Conservation (phyloP, 2,797 vertebrate genomes). For the Nannoperca australis region DNA sequence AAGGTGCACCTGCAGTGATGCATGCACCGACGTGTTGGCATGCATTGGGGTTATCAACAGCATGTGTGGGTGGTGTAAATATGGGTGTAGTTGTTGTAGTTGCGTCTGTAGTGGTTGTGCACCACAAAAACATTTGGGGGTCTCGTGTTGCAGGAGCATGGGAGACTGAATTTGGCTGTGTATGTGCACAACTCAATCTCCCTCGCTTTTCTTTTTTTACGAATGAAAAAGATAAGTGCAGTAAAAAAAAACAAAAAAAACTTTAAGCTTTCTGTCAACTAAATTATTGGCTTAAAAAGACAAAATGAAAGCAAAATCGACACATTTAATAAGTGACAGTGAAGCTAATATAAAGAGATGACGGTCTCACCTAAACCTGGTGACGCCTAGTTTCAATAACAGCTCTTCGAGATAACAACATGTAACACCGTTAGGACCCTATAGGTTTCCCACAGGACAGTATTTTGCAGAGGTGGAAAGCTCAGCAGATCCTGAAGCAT, state of each 20-base stretch:
- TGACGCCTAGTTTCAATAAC: background rate
- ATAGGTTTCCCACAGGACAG: background rate
- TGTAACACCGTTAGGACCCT: background rate
- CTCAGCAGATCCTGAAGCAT: background rate
- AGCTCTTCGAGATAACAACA: background rate
- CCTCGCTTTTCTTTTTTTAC: background rate
- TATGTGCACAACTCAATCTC: slow-evolving; percentile 15
- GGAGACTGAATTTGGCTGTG: background rate
- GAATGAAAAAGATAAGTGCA: slow-evolving; percentile 23
- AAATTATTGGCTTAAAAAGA: background rate
- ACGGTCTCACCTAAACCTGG: background rate
- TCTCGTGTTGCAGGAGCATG: slow-evolving; percentile 34
- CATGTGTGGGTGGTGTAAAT: background rate
- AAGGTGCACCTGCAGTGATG: slow-evolving; percentile 65
- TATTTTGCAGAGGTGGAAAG: background rate
- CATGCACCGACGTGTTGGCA: slow-evolving; percentile 19
- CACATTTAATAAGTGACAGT: background rate
- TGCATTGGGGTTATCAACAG: background rate
- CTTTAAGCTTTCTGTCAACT: background rate
- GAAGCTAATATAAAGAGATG: background rate
- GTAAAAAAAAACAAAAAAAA: background rate
- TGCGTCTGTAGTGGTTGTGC: slow-evolving; percentile 28
- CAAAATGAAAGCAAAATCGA: background rate
- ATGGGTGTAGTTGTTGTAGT: slow-evolving; percentile 44
- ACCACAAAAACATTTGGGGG: slow-evolving; percentile 31